Conservation (phyloP, 2,113 vertebrate species). For the Pedionomus torquatus region DNA sequence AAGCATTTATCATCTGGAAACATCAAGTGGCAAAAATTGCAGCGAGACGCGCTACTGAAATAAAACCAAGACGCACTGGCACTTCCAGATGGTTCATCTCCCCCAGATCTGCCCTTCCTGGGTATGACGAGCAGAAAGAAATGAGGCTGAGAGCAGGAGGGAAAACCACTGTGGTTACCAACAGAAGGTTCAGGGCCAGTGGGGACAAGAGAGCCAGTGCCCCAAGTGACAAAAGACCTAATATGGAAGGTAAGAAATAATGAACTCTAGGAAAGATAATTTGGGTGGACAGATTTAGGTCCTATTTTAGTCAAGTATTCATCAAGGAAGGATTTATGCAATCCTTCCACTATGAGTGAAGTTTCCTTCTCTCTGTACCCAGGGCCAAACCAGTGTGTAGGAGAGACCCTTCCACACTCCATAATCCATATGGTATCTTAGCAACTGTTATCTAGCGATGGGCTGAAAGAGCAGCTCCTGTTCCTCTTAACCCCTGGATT, state of each 20-base stretch:
- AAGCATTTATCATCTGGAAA: neutral
- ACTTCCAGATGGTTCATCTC: neutral
- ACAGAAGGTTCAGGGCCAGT: neutral
- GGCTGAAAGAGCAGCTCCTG: neutral
- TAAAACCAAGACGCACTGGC: rapidly evolving
- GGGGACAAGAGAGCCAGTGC: neutral
- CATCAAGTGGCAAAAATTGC: neutral
- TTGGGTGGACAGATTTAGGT: neutral
- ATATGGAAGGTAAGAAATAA: neutral
- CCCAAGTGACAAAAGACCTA: neutral
- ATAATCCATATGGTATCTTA: neutral
- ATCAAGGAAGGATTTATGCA: neutral
- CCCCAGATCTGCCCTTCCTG: neutral
- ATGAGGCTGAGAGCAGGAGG: neutral
- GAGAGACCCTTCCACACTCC: neutral
- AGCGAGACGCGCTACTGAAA: rapidly evolving
- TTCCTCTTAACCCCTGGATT: neutral
- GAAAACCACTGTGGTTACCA: neutral
- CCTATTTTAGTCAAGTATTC: neutral
- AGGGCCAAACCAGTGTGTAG: neutral
- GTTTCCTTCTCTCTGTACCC: neutral
- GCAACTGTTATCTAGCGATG: neutral
- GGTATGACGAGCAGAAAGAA: neutral
- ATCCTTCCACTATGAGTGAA: neutral
- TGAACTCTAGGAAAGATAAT: neutral